Base-by-base conservation (phyloP, 2,888 invertebrate genomes). In the Neocrepidodera transversa region DNA sequence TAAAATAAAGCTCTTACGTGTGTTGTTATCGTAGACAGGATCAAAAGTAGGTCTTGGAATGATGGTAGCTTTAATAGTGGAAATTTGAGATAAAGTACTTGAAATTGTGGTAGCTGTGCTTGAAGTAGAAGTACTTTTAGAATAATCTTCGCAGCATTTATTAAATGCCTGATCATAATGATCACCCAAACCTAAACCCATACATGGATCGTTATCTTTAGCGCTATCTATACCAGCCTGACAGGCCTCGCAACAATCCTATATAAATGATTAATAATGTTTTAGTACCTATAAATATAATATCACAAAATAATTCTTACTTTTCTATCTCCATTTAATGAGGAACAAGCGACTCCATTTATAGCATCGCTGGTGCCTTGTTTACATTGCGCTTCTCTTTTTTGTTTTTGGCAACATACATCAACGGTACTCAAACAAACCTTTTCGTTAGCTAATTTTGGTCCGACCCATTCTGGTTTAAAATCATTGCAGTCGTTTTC, bases 211-310 rank as follows among this genome's bases (percentile, higher is more conserved):
- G 17, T 82, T 82, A 51, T 83, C 82, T 35, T 82, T 82, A n/a
- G 83, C 82, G 0, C 85, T 82, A 38, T 85, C 82, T 30, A 87
- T 77, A 1, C 89, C 89, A 35, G 87, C 77, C 73, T 85, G 84
- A 68, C 88, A 88, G 5, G 85, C 83, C 66, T 85, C 85, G 68
- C 87, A 88, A 68, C 88, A 88, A 68, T 84, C 82, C 79, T 85
- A 23, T 23, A 23, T 6, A 23, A 23, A 23, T 23, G 23, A 23
- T 45, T 45, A 23, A 11, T 14, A 45, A 20, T 26, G 23, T 28
- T 14, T 11, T 14, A 45, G 5, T 13, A 26, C n/a, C n/a, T n/a
- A n/a, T n/a, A n/a, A n/a, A n/a, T n/a, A n/a, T n/a, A n/a, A n/a
- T n/a, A n/a, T n/a, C n/a, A 43, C 18, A 20, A 16, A 43, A 43